Percentiles rank a stretch among this genome's conserved stretches.
Conservation (phyloP, 2,888 invertebrate genomes). For the Gnatocerus cornutus region DNA sequence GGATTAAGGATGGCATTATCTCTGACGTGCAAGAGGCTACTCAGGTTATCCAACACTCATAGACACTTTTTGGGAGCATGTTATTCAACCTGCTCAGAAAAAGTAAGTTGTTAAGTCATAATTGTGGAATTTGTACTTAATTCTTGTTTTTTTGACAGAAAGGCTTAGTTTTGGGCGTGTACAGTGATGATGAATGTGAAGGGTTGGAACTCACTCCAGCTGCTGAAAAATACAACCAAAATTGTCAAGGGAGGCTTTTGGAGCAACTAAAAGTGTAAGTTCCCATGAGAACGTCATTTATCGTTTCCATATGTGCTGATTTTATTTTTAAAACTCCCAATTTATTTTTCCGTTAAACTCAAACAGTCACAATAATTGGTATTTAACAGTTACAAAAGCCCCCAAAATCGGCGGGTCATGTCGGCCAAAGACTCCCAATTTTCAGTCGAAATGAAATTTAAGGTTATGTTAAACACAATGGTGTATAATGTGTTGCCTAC, state of each 20-base stretch:
- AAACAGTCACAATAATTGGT: too few species aligned
- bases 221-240: slow-evolving; percentile 72
- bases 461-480: not conserved
- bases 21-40: slow-evolving; percentile 57
- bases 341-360: too few species aligned
- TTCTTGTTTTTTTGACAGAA: slow-evolving; percentile 65
- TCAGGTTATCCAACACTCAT: slow-evolving; percentile 61
- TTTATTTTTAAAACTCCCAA: too few species aligned
- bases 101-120: slow-evolving; percentile 43
- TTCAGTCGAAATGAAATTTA: too few species aligned
- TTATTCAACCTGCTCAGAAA: slow-evolving; percentile 52
- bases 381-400: too few species aligned
- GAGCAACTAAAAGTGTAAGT: slow-evolving; percentile 73
- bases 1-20: slow-evolving; percentile 53
- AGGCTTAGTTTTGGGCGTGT: slow-evolving; percentile 75
- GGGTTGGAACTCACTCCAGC: slow-evolving; percentile 70
- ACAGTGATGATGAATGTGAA: slow-evolving; percentile 69
- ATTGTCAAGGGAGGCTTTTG: slow-evolving; percentile 71
- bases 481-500: not conserved
- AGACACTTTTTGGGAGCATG: slow-evolving; percentile 54
- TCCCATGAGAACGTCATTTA: slow-evolving; percentile 54
- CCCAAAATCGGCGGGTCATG: too few species aligned
- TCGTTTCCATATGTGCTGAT: not conserved
- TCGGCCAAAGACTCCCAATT: too few species aligned
- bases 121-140: slow-evolving; percentile 14